Base-by-base conservation (phyloP, 2,113 vertebrate genomes). In the Xyrauchen texanus region DNA sequence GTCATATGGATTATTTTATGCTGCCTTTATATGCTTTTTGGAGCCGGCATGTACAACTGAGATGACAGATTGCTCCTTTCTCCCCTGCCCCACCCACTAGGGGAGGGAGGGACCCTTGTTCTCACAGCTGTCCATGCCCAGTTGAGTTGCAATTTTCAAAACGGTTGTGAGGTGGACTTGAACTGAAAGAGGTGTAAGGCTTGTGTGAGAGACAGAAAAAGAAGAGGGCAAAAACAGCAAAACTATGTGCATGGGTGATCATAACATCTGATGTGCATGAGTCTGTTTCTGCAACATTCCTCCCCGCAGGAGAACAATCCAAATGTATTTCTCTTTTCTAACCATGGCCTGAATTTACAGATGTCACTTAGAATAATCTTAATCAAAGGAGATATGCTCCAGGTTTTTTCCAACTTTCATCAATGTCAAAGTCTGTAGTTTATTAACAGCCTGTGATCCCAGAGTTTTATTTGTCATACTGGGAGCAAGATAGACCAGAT, bases 181-280 rank as follows among this genome's bases (percentile, higher is more conserved):
- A 34, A 3, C 21, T 34, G 21, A 34, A 34, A 34, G 21, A 1
- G 21, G 73, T 76, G 52, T 49, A 76, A 4, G 9, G 34, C 49
- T 55, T 15, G 47, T 74, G 58, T 65, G 13, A 44, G 49, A 9
- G 12, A 10, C 6, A 63, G 11, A 21, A 5, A 5, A 16, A 64
- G 64, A 76, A 64, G 61, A 76, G 62, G 21, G 60, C 21, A 65
- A 76, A 12, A 8, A 65, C 62, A 42, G 62, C 61, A 76, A 10
- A 44, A 62, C 49, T 65, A 47, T 76, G 65, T 65, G 74, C 74
- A 76, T 65, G 74, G 51, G 6, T 76, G 62, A 76, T 65, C 74
- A 76, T 21, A 65, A 76, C 73, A 76, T 76, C 61, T 55, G 62
- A 66, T 76, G 62, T 45, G 9, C 6, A 6, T 34, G 52, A 76